These are phyloP conservation scores for Notocelia uddmanniana DNA, from an alignment of 2,888 invertebrate genomes.

Conservation along the genomic window DNA sequence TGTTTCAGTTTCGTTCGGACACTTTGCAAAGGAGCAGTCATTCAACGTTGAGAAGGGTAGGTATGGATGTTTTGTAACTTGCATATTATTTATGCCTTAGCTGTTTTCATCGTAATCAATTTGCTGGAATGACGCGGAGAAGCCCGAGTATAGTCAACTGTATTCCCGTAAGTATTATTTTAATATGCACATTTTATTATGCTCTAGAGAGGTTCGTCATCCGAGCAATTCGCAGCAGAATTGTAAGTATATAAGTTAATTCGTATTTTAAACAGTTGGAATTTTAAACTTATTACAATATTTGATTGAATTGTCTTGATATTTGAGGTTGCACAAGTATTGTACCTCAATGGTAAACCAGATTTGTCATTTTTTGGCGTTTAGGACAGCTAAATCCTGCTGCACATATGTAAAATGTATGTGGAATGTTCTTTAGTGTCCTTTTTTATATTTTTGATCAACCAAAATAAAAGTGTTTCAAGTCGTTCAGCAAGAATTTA, in stretches of 20 bases:
- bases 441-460: not conserved
- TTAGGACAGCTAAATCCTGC: not conserved
- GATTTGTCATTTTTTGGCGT: not conserved
- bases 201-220: slow-evolving; percentile 6
- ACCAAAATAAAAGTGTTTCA: not conserved
- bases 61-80: slow-evolving; percentile 13
- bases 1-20: slow-evolving; percentile 27
- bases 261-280: not conserved
- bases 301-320: too few species aligned
- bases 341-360: not conserved
- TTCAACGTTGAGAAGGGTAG: slow-evolving; percentile 11
- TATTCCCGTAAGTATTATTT: slow-evolving; percentile 31
- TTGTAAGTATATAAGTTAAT: slow-evolving; percentile 27
- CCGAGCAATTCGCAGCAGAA: not conserved
- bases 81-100: not conserved
- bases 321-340: not conserved
- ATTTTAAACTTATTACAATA: not conserved
- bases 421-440: not conserved
- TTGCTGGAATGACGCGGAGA: not conserved
- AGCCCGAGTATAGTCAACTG: slow-evolving; percentile 7
- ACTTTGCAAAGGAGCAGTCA: slow-evolving; percentile 14
- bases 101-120: not conserved
- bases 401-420: too few species aligned
- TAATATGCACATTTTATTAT: not conserved
- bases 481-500: too few species aligned